Evolutionary conservation across 1,140 invertebrate species (phyloP), one percentile per base, ranked within the genome.

Genomic region (Lutraria rhynchaena): DNA sequence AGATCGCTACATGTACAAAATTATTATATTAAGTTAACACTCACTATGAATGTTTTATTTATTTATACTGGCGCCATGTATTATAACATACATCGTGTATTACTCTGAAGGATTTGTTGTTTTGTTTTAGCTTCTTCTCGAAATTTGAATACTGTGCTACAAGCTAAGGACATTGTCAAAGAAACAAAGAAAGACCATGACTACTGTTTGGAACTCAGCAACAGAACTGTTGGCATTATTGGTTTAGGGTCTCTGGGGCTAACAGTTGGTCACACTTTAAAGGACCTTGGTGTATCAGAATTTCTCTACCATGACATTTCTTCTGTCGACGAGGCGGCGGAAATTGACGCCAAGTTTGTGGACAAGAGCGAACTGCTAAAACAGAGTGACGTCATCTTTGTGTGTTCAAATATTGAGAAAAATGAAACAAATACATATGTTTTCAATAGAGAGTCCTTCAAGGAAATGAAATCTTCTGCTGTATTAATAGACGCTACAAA

Each of bases 211-310:
- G 78, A 81, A 51, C 69, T 81, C 3, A 81, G 78, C 94, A 94
- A 94, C 33, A 95, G 96, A 1, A 96, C 95, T 24, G 95, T 98
- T 27, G 97, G 97, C 15, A 95, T 99, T 76, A 95, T 97, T 27
- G 96, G 96, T 11, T 93, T 97, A 13, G 96, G 96, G 13, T 94
- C 94, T 37, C 95, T 97, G 78, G 96, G 85, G 60, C 73, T 65
- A 24, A 94, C 94, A 1, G 94, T 96, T 24, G 94, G 94, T 0
- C 94, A 94, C 82, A 93, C 95, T 69, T 89, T 97, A 0, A 93
- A 93, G 63, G 92, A 94, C 13, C 96, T 96, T 85, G 94, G 95
- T 51, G 94, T 96, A 1, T 91, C 87, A 1, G 93, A 92, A 84
- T 94, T 97, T 57, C 41, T 97, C 93, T 95, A 78, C 94, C 93